Evolutionary conservation across 2,888 invertebrate genomes (phyloP), one percentile per base, ranked within the genome.

Genomic region (Pterostichus madidus): DNA sequence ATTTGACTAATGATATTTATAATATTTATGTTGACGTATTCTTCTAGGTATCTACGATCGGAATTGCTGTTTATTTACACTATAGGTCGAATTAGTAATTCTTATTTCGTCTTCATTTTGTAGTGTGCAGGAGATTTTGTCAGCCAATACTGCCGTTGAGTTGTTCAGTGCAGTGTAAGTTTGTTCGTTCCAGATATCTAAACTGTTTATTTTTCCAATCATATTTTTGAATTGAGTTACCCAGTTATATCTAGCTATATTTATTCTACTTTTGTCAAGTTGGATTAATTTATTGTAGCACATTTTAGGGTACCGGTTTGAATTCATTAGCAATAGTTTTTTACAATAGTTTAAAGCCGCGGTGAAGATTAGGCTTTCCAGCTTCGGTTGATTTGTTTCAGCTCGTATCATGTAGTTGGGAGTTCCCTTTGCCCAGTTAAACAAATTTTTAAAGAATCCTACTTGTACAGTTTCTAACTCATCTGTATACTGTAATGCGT

Each of bases 401-500:
- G 31, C 3, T 2, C 61, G 61, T 15, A 61, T 31, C 17, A 61
- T 61, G 17, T 61, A 61, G 31, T 61, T 31, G 61, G 32, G 61
- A 31, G 61, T 61, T 10, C 49, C 3, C 10, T n/a, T 49, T 49
- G 49, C 3, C 49, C 49, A n/a, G n/a, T n/a, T n/a, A n/a, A n/a
- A n/a, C n/a, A n/a, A n/a, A n/a, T n/a, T n/a, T n/a, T n/a, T n/a
- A n/a, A n/a, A 73, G 15, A 73, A 39, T 6, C 44, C 24, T 44
- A 44, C 44, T 73, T 73, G 73, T 4, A 46, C 46, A 10, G 6
- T 44, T 46, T 73, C 73, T 46, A 73, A n/a, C 3, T 39, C n/a
- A 15, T 76, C 24, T 2, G 11, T 35, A 3, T 76, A 76, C 24
- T 52, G 31, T 31, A 49, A 49, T 17, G 52, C 24, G 35, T 35